Conservation (phyloP, 2,797 vertebrate genomes). For the Catostomus latipinnis region DNA sequence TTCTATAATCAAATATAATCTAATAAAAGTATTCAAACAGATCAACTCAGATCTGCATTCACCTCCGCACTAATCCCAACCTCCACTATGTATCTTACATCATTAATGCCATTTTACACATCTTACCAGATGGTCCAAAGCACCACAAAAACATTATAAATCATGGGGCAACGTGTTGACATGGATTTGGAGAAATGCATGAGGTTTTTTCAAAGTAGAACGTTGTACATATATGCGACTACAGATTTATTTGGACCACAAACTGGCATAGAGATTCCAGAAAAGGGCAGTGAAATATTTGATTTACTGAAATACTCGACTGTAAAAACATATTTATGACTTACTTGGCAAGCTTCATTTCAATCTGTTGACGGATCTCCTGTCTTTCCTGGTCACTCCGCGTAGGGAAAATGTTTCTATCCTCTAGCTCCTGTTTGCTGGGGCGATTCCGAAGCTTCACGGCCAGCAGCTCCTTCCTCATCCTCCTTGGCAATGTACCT, state of each 20-base stretch:
- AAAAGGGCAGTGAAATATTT: slow-evolving; percentile 43
- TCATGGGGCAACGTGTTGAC: not conserved
- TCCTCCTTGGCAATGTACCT: slow-evolving; percentile 92
- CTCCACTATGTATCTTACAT: slow-evolving; percentile 38
- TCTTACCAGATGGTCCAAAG: not conserved
- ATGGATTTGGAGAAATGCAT: not conserved
- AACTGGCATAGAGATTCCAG: not conserved
- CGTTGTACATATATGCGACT: too few relatives aligned
- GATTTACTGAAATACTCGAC: too few relatives aligned
- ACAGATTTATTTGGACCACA: not conserved
- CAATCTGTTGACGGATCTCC: slow-evolving; percentile 96
- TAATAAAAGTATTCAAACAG: slow-evolving; percentile 48
- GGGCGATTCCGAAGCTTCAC: slow-evolving; percentile 95
- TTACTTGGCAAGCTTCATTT: slow-evolving; percentile 99
- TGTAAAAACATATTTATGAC: slow-evolving; percentile 51
- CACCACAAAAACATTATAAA: not conserved
- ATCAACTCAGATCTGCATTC: slow-evolving; percentile 51
- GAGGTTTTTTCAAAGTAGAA: too few relatives aligned
- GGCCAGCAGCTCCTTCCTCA: slow-evolving; percentile 93
- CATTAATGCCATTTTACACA: slow-evolving; percentile 29
- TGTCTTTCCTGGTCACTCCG: slow-evolving; percentile 94
- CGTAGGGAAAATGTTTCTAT: slow-evolving; percentile 94
- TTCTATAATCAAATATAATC: slow-evolving; percentile 32
- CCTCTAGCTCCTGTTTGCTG: slow-evolving; percentile 95
- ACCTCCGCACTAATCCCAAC: slow-evolving; percentile 41